Evolutionary conservation across 2,113 vertebrate species (phyloP).

Genomic region (Suricata suricatta): DNA sequence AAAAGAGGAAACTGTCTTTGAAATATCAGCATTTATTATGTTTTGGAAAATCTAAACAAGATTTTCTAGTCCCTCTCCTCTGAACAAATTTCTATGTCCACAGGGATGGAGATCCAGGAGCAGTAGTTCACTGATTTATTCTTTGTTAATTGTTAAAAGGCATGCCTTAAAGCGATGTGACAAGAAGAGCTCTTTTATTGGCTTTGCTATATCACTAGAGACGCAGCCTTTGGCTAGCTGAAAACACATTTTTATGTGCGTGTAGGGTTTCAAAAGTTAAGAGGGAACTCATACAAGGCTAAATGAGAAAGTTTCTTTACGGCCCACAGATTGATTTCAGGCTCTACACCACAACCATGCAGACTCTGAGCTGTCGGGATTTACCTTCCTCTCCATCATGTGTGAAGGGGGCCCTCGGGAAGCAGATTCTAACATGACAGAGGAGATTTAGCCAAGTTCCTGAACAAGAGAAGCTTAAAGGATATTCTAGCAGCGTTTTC

Average conservation of each 20-base stretch:
- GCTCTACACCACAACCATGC: neutral
- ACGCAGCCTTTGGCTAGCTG: neutral
- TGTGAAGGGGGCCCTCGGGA: neutral
- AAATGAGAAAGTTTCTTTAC: neutral
- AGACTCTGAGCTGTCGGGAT: neutral
- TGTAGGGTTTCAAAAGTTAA: neutral
- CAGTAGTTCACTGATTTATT: neutral
- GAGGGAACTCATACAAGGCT: neutral
- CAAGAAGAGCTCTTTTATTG: neutral
- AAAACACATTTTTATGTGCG: neutral
- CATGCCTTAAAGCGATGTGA: neutral
- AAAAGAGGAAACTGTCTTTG: constrained; percentile 1
- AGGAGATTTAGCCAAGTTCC: neutral
- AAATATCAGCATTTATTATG: neutral
- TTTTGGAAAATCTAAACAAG: neutral
- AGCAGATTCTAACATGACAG: neutral
- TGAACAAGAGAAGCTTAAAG: neutral
- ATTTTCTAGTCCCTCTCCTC: neutral
- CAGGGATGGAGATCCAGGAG: too few species aligned
- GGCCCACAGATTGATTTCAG: neutral
- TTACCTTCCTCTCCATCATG: neutral
- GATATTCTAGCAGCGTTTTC: neutral
- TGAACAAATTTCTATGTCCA: neutral
- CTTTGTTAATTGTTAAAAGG: constrained; percentile 5
- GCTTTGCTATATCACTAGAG: neutral